Conservation (phyloP, 2,888 invertebrate genomes). For the Pachymerium ferrugineum region DNA sequence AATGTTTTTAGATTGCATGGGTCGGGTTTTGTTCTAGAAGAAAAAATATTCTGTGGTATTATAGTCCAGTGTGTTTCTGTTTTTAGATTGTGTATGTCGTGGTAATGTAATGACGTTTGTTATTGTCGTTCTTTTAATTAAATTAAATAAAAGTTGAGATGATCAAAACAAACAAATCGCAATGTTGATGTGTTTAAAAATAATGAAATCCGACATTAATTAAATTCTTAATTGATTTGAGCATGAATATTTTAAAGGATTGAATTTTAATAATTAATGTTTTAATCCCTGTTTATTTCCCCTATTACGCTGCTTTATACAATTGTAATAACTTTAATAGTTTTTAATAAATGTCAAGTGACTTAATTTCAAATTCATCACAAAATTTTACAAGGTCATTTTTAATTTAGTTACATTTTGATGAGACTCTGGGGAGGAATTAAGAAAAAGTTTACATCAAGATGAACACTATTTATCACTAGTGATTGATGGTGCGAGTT, state of each 20-base stretch:
- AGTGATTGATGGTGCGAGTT: not conserved
- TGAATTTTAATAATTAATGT: too few relatives aligned
- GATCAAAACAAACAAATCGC: not conserved
- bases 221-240: too few relatives aligned
- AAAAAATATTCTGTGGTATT: not conserved
- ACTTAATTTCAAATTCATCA: too few relatives aligned
- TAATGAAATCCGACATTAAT: too few relatives aligned
- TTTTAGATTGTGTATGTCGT: not conserved
- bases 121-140: conserved; percentile 6
- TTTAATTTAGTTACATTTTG: not conserved
- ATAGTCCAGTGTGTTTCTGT: not conserved
- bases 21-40: not conserved
- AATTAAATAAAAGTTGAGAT: not conserved
- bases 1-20: not conserved
- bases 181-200: too few relatives aligned
- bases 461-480: not conserved
- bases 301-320: too few relatives aligned
- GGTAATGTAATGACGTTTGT: not conserved
- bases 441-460: not conserved
- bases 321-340: too few relatives aligned
- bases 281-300: too few relatives aligned
- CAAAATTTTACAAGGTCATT: too few relatives aligned
- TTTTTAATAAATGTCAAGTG: too few relatives aligned
- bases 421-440: not conserved
- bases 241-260: too few relatives aligned